Evolutionary conservation across 2,113 vertebrate genomes (phyloP).

Genomic region (Parotia lawesii): DNA sequence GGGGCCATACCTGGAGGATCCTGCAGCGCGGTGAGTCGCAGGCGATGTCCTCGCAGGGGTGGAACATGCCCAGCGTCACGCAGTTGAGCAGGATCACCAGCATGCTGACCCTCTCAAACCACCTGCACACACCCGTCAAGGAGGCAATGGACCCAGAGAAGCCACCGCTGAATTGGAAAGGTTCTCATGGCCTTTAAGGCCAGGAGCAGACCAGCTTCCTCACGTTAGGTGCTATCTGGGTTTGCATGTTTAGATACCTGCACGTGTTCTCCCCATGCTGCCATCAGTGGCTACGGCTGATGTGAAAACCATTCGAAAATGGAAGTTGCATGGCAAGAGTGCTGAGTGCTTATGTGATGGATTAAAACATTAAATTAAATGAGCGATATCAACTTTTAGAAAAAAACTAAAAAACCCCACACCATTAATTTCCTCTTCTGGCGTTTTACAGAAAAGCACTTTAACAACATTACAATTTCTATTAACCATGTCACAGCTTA

Average conservation of each 20-base stretch:
- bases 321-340: neutral
- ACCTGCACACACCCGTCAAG: slow-evolving; percentile 83
- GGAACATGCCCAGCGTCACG: slow-evolving; percentile 97
- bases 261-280: accelerated
- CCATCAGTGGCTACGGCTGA: neutral
- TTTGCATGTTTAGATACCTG: neutral
- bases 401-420: neutral
- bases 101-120: slow-evolving; percentile 98
- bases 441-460: neutral
- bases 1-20: slow-evolving; percentile 85
- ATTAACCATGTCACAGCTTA: slow-evolving; percentile 11
- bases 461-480: slow-evolving; percentile 23
- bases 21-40: slow-evolving; percentile 91
- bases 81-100: slow-evolving; percentile 98
- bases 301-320: neutral
- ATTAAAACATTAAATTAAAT: slow-evolving; percentile 28
- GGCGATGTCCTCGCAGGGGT: slow-evolving; percentile 92
- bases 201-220: neutral
- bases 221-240: accelerated
- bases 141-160: slow-evolving; percentile 39
- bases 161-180: accelerated
- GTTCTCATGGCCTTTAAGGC: neutral
- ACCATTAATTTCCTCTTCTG: neutral
- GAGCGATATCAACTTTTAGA: neutral
- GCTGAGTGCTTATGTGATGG: neutral